These are phyloP conservation scores for Melanotaenia parkinsoni DNA, from an alignment of 2,797 vertebrate genomes.

Conservation along the genomic window DNA sequence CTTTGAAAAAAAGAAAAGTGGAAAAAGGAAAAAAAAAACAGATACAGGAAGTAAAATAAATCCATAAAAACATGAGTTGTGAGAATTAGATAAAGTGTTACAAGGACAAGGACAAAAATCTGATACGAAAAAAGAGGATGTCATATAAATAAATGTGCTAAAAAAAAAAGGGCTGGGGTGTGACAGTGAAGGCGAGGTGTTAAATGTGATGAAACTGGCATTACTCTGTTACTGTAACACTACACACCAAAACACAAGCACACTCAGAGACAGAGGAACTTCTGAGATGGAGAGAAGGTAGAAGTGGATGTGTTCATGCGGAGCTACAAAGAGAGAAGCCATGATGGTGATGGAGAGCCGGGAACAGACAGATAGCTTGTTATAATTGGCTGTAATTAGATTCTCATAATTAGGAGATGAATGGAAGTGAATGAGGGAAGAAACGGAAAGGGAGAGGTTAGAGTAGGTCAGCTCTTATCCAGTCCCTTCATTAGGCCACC, in stretches of 20 bases:
- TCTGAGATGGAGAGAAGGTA: conserved; percentile 51
- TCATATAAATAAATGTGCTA: conserved; percentile 43
- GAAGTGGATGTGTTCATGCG: conserved; percentile 25
- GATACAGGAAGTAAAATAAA: conserved; percentile 20
- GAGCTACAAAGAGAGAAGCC: conserved; percentile 26
- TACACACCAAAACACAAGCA: conserved; percentile 41
- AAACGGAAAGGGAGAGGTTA: conserved; percentile 70
- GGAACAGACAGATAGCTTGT: conserved; percentile 57
- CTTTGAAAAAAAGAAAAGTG: conserved; percentile 32
- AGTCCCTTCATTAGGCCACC: conserved; percentile 77
- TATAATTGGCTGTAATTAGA: conserved; percentile 80
- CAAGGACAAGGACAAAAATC: conserved; percentile 15
- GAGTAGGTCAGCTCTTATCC: conserved; percentile 72
- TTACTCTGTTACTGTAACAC: conserved; percentile 50
- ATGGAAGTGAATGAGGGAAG: conserved; percentile 72
- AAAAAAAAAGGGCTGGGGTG: conserved; percentile 36
- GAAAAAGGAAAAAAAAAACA: conserved; percentile 22
- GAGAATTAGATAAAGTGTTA: conserved; percentile 9
- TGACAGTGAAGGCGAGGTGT: conserved; percentile 44
- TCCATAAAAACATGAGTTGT: not conserved
- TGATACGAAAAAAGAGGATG: conserved; percentile 27
- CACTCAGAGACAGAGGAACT: conserved; percentile 38
- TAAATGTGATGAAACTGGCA: conserved; percentile 45
- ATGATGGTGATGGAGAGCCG: conserved; percentile 28
- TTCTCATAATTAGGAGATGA: conserved; percentile 78